Evolutionary conservation across 2,113 vertebrate species (phyloP).

Genomic region (Ammospiza caudacuta): DNA sequence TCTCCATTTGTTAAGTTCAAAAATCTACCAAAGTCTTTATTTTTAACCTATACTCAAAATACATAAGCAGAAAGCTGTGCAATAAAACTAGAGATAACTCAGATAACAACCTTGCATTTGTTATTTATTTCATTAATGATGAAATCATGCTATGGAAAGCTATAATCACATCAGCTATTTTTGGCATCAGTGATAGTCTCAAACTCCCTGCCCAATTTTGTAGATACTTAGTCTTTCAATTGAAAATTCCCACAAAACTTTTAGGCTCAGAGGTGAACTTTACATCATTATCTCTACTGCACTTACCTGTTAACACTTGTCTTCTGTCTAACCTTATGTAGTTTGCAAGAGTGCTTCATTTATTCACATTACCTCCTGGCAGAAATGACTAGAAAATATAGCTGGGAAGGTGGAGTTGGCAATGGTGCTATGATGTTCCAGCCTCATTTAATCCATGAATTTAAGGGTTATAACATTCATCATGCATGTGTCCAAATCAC

Average conservation of each 20-base stretch:
- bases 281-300: background rate
- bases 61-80: background rate
- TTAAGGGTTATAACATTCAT: background rate
- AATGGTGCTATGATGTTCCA: background rate
- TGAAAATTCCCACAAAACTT: background rate
- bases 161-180: background rate
- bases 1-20: conserved; percentile 21
- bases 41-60: background rate
- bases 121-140: background rate
- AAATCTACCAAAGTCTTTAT: background rate
- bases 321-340: background rate
- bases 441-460: background rate
- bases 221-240: background rate
- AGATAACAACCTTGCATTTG: background rate
- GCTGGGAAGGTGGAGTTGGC: background rate
- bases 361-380: background rate
- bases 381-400: background rate
- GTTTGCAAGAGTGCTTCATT: background rate
- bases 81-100: background rate
- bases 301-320: background rate
- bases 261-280: background rate
- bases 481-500: background rate
- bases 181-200: background rate
- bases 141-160: background rate
- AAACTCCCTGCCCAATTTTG: background rate